Evolutionary conservation across 2,888 invertebrate species (phyloP).

Genomic region (Patella pellucida): DNA sequence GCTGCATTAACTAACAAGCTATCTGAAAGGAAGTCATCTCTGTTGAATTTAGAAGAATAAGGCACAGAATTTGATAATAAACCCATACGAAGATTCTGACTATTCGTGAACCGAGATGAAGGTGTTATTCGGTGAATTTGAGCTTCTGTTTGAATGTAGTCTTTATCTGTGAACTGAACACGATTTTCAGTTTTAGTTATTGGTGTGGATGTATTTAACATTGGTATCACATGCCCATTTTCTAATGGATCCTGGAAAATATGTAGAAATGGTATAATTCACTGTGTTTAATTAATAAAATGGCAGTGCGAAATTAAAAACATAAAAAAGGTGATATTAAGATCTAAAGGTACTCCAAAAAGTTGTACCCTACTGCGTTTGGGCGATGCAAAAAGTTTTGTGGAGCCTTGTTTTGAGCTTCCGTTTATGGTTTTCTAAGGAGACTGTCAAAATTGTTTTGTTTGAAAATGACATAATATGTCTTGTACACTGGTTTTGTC

Average conservation of each 20-base stretch:
- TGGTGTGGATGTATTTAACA: constrained; percentile 27
- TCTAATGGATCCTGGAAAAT: not conserved
- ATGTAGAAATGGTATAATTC: too few species aligned
- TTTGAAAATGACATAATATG: too few species aligned
- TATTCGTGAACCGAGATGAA: not conserved
- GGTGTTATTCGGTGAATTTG: not conserved
- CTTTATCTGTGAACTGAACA: constrained; percentile 32
- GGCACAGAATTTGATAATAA: constrained; percentile 20
- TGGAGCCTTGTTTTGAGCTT: too few species aligned
- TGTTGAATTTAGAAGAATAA: constrained; percentile 23
- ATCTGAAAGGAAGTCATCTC: constrained; percentile 24
- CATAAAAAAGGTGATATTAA: too few species aligned
- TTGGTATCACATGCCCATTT: not conserved
- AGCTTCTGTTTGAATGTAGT: constrained; percentile 13
- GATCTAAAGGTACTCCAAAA: too few species aligned
- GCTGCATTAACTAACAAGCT: constrained; percentile 35
- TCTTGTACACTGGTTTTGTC: too few species aligned
- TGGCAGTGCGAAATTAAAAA: too few species aligned
- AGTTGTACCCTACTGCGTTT: too few species aligned
- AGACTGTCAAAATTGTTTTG: too few species aligned
- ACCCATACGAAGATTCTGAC: constrained; percentile 19
- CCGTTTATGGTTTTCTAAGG: too few species aligned
- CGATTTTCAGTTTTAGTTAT: constrained; percentile 29
- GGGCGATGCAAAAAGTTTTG: too few species aligned
- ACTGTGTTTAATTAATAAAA: too few species aligned